These are phyloP conservation scores for Phortica variegata DNA, from an alignment of 1,140 invertebrate species.

Conservation along the genomic window DNA sequence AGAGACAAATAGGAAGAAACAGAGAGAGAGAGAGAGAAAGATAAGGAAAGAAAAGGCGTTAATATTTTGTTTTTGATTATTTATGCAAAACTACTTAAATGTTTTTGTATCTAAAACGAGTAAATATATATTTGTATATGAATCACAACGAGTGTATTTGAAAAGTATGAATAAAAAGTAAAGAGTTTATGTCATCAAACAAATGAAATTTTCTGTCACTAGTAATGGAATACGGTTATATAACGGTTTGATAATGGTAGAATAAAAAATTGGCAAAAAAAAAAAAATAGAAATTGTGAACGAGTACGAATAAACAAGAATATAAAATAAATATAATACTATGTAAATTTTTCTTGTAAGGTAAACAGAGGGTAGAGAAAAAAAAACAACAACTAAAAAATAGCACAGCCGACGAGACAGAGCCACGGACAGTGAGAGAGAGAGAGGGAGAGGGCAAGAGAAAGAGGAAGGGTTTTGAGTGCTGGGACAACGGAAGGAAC, in stretches of 20 bases:
- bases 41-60: background rate
- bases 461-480: background rate
- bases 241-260: slow-evolving; percentile 14
- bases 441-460: background rate
- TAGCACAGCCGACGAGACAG: slow-evolving; percentile 21
- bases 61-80: background rate
- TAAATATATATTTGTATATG: slow-evolving; percentile 18
- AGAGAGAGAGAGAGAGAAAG: background rate
- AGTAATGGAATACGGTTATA: slow-evolving; percentile 13
- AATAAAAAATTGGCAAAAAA: slow-evolving; percentile 3
- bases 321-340: no score
- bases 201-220: slow-evolving; percentile 4
- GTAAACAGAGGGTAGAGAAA: background rate
- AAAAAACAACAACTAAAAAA: slow-evolving; percentile 18
- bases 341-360: no score
- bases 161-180: slow-evolving; percentile 29
- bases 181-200: slow-evolving; percentile 13
- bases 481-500: no score
- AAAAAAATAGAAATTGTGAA: no score
- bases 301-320: no score
- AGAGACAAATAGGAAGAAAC: no score
- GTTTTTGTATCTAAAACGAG: slow-evolving; percentile 23
- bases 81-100: no score
- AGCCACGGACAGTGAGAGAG: slow-evolving; percentile 32
- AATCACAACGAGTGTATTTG: slow-evolving; percentile 1